Conservation (phyloP, 2,888 invertebrate genomes). For the Pollenia griseotomentosa region DNA sequence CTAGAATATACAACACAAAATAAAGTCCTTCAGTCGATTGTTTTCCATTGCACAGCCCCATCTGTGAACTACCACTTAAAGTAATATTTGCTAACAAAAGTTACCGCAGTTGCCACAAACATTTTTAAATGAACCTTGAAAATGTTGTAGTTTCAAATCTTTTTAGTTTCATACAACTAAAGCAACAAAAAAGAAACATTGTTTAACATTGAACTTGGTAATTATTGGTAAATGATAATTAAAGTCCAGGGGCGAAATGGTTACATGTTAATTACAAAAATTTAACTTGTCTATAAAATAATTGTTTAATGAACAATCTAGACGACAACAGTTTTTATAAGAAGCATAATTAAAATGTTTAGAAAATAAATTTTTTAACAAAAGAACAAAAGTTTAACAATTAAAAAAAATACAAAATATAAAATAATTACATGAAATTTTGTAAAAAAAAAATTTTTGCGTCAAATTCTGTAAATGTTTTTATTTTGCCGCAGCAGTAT, state of each 20-base stretch:
- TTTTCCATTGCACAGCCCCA: too few species aligned
- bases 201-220: constrained; percentile 23
- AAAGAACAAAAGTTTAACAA: too few species aligned
- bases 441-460: too few species aligned
- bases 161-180: neutral
- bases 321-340: neutral
- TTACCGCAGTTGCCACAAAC: neutral
- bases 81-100: neutral
- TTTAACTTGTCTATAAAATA: neutral
- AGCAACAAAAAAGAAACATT: neutral
- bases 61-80: too few species aligned
- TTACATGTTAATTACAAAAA: neutral
- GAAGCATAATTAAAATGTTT: neutral
- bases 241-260: neutral
- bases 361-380: too few species aligned
- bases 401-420: too few species aligned
- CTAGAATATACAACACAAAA: too few species aligned
- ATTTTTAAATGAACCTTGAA: neutral
- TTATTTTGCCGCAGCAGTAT: too few species aligned
- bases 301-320: neutral
- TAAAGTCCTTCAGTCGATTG: too few species aligned
- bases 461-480: too few species aligned
- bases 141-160: neutral
- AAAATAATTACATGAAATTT: too few species aligned
- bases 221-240: constrained; percentile 4